Base-by-base conservation (phyloP, 2,113 vertebrate species). In the Nyctereutes procyonoides region DNA sequence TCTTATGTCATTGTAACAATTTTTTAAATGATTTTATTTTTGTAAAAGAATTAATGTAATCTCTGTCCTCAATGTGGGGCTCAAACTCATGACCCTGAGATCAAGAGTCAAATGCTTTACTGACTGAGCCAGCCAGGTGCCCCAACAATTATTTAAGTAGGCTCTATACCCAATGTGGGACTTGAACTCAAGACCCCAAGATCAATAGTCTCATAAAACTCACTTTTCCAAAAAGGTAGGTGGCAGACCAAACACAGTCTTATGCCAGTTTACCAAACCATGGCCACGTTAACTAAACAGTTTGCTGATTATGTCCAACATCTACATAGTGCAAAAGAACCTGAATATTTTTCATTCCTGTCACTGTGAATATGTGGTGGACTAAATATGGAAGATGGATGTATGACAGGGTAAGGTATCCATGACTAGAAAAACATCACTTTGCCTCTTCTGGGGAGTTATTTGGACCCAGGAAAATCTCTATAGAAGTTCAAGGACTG, bases 121-220 rank as follows among this genome's bases (percentile, higher is more conserved):
- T 2, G 63, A 30, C 63, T 65, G 28, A 65, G 63, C 63, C 26
- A 63, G 62, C 26, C 62, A 63, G 62, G 26, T 28, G 26, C 62
- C 62, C 62, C 26, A 63, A 30, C 26, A 63, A 63, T 14, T 63
- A 28, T 63, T 63, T 32, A 32, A 32, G 63, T 15, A 67, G 63
- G 63, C 19, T 58, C 17, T 58, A 58, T 7, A 99, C 99, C 99
- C 99, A 99, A 99, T 99, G 99, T 99, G 99, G 99, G 99, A 99
- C 99, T 99, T 99, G 99, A 99, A 99, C 99, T 99, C 99, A 99
- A 99, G 99, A 99, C 99, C 99, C 99, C 99, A 99, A 99, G 99
- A 99, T 99, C 99, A 99, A 99, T 99, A 99, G 99, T 99, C 99
- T 99, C 99, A 99, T 87, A 56, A 35, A 28, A 3, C 48, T 62